Conservation (phyloP, 2,888 invertebrate genomes). For the Dasypolia templi region DNA sequence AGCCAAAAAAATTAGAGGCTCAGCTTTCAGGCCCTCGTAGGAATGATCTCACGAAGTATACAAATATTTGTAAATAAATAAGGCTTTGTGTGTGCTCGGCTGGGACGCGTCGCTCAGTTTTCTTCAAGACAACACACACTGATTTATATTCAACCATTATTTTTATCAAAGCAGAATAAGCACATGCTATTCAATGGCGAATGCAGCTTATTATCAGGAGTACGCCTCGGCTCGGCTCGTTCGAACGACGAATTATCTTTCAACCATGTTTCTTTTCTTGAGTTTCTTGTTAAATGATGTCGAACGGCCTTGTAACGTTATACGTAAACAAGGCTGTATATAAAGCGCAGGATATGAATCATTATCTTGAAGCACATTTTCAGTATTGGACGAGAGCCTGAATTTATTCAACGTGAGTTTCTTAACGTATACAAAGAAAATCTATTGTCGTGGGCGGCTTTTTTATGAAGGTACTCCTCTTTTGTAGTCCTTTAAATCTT, state of each 20-base stretch:
- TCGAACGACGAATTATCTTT: conserved; percentile 58
- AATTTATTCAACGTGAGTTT: conserved; percentile 52
- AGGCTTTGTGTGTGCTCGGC: conserved; percentile 72
- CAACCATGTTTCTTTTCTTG: conserved; percentile 53
- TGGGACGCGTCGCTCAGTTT: conserved; percentile 60
- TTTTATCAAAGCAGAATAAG: conserved; percentile 71
- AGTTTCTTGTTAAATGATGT: conserved; percentile 56
- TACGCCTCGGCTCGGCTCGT: conserved; percentile 49
- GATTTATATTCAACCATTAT: conserved; percentile 79
- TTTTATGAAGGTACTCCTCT: conserved; percentile 43
- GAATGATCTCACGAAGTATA: conserved; percentile 74
- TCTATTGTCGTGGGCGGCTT: conserved; percentile 45
- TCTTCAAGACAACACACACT: conserved; percentile 66
- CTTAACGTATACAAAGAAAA: conserved; percentile 42
- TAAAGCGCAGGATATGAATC: conserved; percentile 53
- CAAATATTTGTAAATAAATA: conserved; percentile 83
- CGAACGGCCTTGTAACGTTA: conserved; percentile 44
- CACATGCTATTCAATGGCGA: conserved; percentile 65
- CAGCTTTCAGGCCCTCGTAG: conserved; percentile 63
- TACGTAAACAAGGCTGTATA: conserved; percentile 53
- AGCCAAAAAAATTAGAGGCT: conserved; percentile 69
- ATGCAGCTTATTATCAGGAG: conserved; percentile 67
- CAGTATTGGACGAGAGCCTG: conserved; percentile 44
- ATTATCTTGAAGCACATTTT: conserved; percentile 58
- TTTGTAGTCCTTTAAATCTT: conserved; percentile 43